Evolutionary conservation across 2,797 vertebrate genomes (phyloP).

Genomic region (Jordanella pulchra): DNA sequence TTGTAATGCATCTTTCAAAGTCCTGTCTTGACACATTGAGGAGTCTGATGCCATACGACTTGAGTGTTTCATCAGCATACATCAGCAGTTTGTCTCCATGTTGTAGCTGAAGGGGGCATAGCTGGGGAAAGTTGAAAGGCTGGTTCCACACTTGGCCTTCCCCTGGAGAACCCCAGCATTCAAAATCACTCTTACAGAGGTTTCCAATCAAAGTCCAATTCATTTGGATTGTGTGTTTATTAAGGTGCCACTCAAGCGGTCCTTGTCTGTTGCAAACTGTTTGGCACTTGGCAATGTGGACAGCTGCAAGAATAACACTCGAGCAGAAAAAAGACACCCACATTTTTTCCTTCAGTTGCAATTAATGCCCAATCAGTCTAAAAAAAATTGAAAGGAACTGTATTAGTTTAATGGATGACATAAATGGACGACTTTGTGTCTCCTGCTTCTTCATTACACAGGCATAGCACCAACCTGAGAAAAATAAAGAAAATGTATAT

Average conservation of each 20-base stretch:
- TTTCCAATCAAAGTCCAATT: slow-evolving; percentile 83
- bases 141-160: slow-evolving; percentile 33
- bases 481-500: slow-evolving; percentile 18
- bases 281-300: slow-evolving; percentile 57
- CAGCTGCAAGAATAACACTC: slow-evolving; percentile 40
- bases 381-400: slow-evolving; percentile 18
- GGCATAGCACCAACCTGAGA: slow-evolving; percentile 38
- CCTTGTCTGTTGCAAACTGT: slow-evolving; percentile 66
- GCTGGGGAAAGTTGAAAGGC: slow-evolving; percentile 73
- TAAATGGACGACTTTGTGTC: background rate
- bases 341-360: slow-evolving; percentile 43
- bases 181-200: slow-evolving; percentile 68
- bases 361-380: slow-evolving; percentile 30
- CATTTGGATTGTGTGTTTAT: slow-evolving; percentile 65
- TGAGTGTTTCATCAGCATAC: slow-evolving; percentile 75
- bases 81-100: slow-evolving; percentile 82
- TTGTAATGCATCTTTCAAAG: slow-evolving; percentile 80
- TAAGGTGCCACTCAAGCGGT: slow-evolving; percentile 73
- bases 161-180: slow-evolving; percentile 77
- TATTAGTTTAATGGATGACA: slow-evolving; percentile 17
- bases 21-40: slow-evolving; percentile 79
- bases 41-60: slow-evolving; percentile 80
- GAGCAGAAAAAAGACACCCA: slow-evolving; percentile 35
- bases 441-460: slow-evolving; percentile 10
- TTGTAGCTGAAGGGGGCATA: slow-evolving; percentile 87